phyloP scores from a whole-genome alignment of 2,797 vertebrate species.

The Dipus sagitta region DNA sequence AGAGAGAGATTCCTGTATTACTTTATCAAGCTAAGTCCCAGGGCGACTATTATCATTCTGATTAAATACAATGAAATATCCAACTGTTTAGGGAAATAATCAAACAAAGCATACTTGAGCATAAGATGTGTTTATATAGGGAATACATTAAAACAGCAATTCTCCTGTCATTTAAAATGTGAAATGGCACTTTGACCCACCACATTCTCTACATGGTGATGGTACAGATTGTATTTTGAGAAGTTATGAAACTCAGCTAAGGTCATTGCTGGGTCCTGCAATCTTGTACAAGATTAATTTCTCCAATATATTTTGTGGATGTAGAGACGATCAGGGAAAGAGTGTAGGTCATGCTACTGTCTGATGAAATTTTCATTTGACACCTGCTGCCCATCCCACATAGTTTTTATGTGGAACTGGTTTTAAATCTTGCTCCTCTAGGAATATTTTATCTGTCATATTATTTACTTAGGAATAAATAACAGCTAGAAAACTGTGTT shows the following conservation, averaged over 20 bases:
- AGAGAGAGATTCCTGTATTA: conserved; percentile 70
- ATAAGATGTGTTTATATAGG: conserved; percentile 19
- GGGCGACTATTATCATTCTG: conserved; percentile 70
- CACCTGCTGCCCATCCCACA: conserved; percentile 57
- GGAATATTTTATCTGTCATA: conserved; percentile 54
- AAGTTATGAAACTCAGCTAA: conserved; percentile 71
- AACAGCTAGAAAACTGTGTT: conserved; percentile 6
- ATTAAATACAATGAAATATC: conserved; percentile 69
- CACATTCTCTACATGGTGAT: conserved; percentile 65
- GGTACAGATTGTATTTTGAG: conserved; percentile 38
- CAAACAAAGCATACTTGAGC: conserved; percentile 29
- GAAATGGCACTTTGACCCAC: conserved; percentile 56
- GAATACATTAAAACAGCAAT: neutral
- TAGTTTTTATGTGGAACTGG: conserved; percentile 24
- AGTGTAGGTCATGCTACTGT: conserved; percentile 5
- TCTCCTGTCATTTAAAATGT: conserved; percentile 31
- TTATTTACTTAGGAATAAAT: conserved; percentile 63
- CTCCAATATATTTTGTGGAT: conserved; percentile 76
- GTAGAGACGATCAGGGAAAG: conserved; percentile 59
- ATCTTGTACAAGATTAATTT: conserved; percentile 78
- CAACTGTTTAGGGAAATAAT: conserved; percentile 59
- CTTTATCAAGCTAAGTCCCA: conserved; percentile 51
- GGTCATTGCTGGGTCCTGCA: conserved; percentile 63
- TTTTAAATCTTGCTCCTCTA: conserved; percentile 17
- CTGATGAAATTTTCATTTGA: conserved; percentile 76